Base-by-base conservation (phyloP, 2,888 invertebrate genomes). In the Lydus trimaculatus region DNA sequence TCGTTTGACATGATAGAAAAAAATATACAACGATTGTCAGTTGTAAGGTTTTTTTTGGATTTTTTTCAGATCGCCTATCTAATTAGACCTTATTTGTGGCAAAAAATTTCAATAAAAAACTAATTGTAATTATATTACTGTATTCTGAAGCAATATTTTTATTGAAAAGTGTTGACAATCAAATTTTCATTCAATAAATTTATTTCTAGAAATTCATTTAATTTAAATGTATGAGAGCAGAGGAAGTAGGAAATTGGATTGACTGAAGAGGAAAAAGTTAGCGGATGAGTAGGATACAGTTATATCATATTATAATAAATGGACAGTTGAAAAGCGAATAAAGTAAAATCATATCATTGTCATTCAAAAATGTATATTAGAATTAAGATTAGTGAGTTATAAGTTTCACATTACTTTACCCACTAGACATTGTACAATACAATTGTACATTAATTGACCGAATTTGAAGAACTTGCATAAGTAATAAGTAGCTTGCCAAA, bases 221-320 rank as follows among this genome's bases (percentile, higher is more conserved):
- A 31, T 33, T 61, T 36, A 61, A 61, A 61, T 61, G 20, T 56
- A 39, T 25, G 31, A 28, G 25, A 33, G 39, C 5, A 39, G n/a
- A 13, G 43, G 65, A 52, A 65, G 36, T 61, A 23, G 61, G 36
- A 66, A 56, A 66, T 39, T 31, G 61, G 52, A 66, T 36, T 17
- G 48, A 23, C 13, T 63, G 28, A 39, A 48, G 9, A 23, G 13
- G 52, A 11, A 25, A 52, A 52, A 28, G 31, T 43, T 59, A 20
- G 36, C 33, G 25, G 39, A 39, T 58, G 11, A 9, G 52, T 52
- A 58, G 43, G 36, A 58, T 66, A 58, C 63, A 52, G 23, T 52
- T 52, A 56, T 62, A 61, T 62, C 62, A 62, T n/a, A n/a, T n/a
- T n/a, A n/a, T n/a, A n/a, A n/a, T 56, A 66, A 61, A 56, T 52